phyloP scores from a whole-genome alignment of 2,113 vertebrate genomes.

The Menidia beryllina region DNA sequence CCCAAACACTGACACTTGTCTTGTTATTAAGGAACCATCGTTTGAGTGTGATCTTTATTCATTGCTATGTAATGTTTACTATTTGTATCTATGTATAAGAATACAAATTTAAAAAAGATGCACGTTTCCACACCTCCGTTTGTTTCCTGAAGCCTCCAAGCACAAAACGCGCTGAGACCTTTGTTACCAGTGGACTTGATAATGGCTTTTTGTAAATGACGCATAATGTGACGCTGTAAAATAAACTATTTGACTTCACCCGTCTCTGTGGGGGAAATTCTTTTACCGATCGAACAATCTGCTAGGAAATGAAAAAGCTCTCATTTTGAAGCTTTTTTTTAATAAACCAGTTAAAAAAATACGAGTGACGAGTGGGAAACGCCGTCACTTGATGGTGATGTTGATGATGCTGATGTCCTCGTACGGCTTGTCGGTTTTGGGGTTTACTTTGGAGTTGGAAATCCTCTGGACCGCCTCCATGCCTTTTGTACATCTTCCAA shows the following conservation, averaged over 20 bases:
- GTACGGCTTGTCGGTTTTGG: constrained; percentile 98
- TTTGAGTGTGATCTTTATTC: constrained; percentile 66
- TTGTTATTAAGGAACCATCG: constrained; percentile 54
- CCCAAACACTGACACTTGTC: constrained; percentile 46
- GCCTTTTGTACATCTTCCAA: constrained; percentile 94
- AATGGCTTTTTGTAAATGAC: constrained; percentile 77
- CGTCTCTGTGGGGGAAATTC: background rate
- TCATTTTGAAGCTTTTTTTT: constrained; percentile 3
- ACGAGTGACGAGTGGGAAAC: background rate
- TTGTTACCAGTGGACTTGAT: constrained; percentile 72
- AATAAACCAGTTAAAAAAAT: constrained; percentile 27
- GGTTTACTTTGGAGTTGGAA: constrained; percentile 96
- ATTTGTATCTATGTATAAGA: constrained; percentile 71
- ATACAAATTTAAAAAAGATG: constrained; percentile 34
- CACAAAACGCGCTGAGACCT: constrained; percentile 65
- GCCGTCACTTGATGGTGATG: constrained; percentile 92
- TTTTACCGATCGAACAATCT: no score
- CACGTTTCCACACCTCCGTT: constrained; percentile 57
- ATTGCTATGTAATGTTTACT: constrained; percentile 79
- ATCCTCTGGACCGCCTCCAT: constrained; percentile 99
- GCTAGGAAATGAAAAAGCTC: background rate
- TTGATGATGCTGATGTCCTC: constrained; percentile 99
- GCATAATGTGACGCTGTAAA: constrained; percentile 76
- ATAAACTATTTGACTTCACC: constrained; percentile 62
- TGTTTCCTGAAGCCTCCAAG: constrained; percentile 64